These are phyloP conservation scores for Pachyuromys duprasi DNA, from an alignment of 2,797 vertebrate genomes.

Conservation along the genomic window DNA sequence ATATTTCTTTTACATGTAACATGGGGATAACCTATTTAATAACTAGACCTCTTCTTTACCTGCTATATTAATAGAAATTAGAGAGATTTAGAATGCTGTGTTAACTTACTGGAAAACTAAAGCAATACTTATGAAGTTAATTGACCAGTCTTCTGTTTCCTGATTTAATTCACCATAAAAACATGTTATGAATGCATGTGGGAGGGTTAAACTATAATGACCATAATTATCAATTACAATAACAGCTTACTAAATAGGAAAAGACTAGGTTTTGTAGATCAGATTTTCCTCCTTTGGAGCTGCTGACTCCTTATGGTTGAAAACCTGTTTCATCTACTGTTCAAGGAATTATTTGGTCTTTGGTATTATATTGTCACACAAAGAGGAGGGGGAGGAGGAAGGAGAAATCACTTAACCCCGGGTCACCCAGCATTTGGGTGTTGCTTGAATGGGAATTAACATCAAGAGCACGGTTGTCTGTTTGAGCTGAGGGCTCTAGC, in stretches of 20 bases:
- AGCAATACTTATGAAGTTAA: not conserved
- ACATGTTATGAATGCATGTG: not conserved
- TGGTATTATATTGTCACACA: slow-evolving; percentile 2
- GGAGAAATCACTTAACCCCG: not conserved
- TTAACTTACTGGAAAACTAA: slow-evolving; percentile 47
- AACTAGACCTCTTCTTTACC: not conserved
- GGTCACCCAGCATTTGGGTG: not conserved
- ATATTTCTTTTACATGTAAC: slow-evolving; percentile 10
- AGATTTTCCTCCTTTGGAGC: slow-evolving; percentile 1
- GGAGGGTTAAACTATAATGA: slow-evolving; percentile 27
- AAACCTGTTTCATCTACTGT: slow-evolving; percentile 9
- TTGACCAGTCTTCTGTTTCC: slow-evolving; percentile 7
- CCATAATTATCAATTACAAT: slow-evolving; percentile 16
- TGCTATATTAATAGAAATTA: slow-evolving; percentile 33
- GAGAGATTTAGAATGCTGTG: not conserved
- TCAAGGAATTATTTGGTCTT: slow-evolving; percentile 28
- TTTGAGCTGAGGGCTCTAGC: not conserved
- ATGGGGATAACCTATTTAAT: not conserved
- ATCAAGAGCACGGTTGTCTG: not conserved
- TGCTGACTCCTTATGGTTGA: slow-evolving; percentile 11
- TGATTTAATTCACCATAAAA: slow-evolving; percentile 50
- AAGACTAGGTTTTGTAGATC: not conserved
- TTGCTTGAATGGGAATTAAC: slow-evolving; percentile 17
- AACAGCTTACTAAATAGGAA: slow-evolving; percentile 6
- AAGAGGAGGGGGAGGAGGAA: not conserved